Conservation (phyloP, 37 sponge, comb jelly and placozoan genomes). For the Aplysina aerophoba region DNA sequence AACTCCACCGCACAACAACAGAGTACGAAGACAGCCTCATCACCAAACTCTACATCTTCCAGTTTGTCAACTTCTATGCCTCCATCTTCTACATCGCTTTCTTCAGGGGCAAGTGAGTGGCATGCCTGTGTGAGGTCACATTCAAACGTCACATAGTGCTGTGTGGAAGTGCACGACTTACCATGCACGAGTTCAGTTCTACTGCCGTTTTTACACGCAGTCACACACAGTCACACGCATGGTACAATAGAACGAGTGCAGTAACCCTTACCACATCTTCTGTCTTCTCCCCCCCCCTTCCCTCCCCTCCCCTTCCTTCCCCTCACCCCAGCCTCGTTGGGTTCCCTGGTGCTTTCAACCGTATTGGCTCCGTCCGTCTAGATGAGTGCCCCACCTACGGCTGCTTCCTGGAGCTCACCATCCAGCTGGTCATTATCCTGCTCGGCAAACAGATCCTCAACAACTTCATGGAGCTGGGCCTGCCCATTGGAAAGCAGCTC, state of each 20-base stretch:
- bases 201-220: too few relatives aligned
- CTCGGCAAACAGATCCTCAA: conserved; percentile 95
- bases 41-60: conserved; percentile 94
- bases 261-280: background rate
- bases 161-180: too few relatives aligned
- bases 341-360: conserved; percentile 77
- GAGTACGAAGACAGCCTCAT: conserved; percentile 97
- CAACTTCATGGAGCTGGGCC: conserved; percentile 82
- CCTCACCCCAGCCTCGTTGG: conserved; percentile 42
- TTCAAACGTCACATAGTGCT: too few relatives aligned
- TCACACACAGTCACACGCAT: too few relatives aligned
- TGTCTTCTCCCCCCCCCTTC: background rate
- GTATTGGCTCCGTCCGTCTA: conserved; percentile 69
- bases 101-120: conserved; percentile 89
- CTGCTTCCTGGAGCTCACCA: conserved; percentile 95
- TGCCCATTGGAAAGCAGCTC: conserved; percentile 77
- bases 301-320: background rate
- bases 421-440: conserved; percentile 90
- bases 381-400: conserved; percentile 98
- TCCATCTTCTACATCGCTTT: conserved; percentile 93
- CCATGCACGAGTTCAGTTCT: too few relatives aligned
- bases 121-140: background rate
- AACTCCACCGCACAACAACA: conserved; percentile 95
- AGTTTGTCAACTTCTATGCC: conserved; percentile 92
- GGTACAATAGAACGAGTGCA: too few relatives aligned